Evolutionary conservation across 2,888 invertebrate species (phyloP), one percentile per base, ranked within the genome.

Genomic region (Chesias legatella): DNA sequence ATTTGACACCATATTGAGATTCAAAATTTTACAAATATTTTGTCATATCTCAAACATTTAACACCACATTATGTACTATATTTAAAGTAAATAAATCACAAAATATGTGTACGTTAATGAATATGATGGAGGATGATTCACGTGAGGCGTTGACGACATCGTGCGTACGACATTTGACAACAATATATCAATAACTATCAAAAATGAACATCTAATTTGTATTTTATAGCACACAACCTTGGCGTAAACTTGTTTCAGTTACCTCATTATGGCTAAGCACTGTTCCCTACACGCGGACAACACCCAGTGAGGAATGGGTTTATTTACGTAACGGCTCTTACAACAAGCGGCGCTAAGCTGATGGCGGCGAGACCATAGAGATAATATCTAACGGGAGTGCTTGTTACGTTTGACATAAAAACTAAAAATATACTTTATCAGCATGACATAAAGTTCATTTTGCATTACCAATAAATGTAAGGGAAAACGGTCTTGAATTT

Each of bases 141-240:
- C 7, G 10, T 23, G 13, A 26, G 11, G 27, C 26, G 13, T 22
- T 32, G 23, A 25, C 7, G 28, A 42, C 33, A 28, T 6, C 10
- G 43, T 27, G 32, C n/a, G n/a, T n/a, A n/a, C n/a, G n/a, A n/a
- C n/a, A 36, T 26, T 11, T 26, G 43, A 33, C 9, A 0, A n/a
- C n/a, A 13, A 36, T 33, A 45, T 22, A 9, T 32, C 43, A 33
- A 38, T 33, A 40, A 35, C 40, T 27, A 43, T 44, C 34, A 36
- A 52, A 33, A 17, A 17, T 17, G 13, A 17, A 17, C 13, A 13
- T 43, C 41, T 45, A 34, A 23, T 58, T 66, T 58, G 64, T 33
- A 54, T 63, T 46, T 40, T 51, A 53, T 79, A 80, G 75, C 76
- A 83, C 83, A 86, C 84, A 86, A 85, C 85, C 86, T 68, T 67